Percentiles rank a stretch among this genome's conserved stretches.
These are phyloP conservation scores for Cheilinus undulatus DNA, from an alignment of 2,113 vertebrate species.

Conservation along the genomic window DNA sequence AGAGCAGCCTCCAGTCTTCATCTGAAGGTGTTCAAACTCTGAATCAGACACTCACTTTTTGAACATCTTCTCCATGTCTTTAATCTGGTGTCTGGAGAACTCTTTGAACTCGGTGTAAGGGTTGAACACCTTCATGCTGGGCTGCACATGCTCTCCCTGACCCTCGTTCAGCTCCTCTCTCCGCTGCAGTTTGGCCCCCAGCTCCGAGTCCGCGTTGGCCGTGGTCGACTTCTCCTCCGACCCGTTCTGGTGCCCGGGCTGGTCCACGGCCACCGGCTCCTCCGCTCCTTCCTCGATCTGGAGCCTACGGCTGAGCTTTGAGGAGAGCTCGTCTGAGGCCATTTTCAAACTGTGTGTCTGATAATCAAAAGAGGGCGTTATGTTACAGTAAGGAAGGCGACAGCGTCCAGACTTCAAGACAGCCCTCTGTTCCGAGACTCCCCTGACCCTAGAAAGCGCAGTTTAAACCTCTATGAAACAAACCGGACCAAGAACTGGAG, in stretches of 20 bases:
- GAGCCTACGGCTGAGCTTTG: conserved; percentile 88
- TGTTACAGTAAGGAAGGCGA: not conserved
- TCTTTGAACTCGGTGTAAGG: conserved; percentile 95
- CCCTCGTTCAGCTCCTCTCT: conserved; percentile 87
- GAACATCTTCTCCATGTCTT: conserved; percentile 96
- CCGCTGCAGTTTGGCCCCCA: conserved; percentile 86
- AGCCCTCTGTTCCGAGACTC: not conserved
- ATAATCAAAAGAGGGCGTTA: not conserved
- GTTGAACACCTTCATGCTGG: conserved; percentile 91
- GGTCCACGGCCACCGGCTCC: conserved; percentile 66
- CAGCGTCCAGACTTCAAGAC: not conserved
- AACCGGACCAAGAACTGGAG: not conserved
- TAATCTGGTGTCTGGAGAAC: conserved; percentile 95
- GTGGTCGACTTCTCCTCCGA: conserved; percentile 68
- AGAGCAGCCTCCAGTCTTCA: too few species aligned
- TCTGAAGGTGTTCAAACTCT: not conserved
- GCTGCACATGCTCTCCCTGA: conserved; percentile 79
- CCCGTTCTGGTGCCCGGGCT: conserved; percentile 34
- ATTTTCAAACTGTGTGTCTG: conserved; percentile 71
- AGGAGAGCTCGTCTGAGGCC: conserved; percentile 89
- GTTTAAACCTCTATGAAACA: too few species aligned
- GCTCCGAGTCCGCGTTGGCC: conserved; percentile 83
- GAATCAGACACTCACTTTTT: conserved; percentile 87
- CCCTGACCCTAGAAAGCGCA: rapidly evolving
- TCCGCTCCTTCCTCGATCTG: conserved; percentile 84